These are phyloP conservation scores for Sapayoa aenigma DNA, from an alignment of 2,113 vertebrate genomes.

Conservation along the genomic window DNA sequence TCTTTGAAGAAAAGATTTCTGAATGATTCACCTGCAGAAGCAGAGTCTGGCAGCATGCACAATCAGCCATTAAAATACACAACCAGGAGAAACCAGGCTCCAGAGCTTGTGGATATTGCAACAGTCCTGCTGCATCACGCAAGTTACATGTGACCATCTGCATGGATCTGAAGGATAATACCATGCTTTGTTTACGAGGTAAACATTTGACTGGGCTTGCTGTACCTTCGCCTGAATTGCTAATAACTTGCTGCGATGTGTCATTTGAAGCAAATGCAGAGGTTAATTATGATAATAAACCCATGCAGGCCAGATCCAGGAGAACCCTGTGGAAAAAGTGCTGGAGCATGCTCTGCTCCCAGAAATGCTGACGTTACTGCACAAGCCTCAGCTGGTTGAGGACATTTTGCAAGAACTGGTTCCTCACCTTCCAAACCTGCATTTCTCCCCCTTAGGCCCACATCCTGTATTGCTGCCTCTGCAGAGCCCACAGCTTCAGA, in stretches of 20 bases:
- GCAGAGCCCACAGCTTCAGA: neutral
- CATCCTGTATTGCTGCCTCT: neutral
- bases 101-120: neutral
- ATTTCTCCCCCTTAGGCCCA: neutral
- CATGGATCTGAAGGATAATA: neutral
- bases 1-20: neutral
- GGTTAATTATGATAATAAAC: neutral
- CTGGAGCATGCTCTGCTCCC: neutral
- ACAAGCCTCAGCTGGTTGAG: neutral
- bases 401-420: slow-evolving; percentile 29
- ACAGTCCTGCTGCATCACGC: neutral
- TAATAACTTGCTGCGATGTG: neutral
- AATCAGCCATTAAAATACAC: neutral
- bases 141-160: neutral
- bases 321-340: neutral
- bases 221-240: neutral
- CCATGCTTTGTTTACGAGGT: neutral
- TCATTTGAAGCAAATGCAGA: neutral
- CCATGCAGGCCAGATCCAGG: neutral
- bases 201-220: neutral
- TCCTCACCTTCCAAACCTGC: neutral
- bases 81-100: neutral
- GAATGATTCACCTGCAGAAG: neutral
- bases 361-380: neutral
- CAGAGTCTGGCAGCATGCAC: neutral